A percentile compares a stretch with the other conserved stretches of the same genome.
Conservation (phyloP, 2,797 vertebrate species). For the Cichlasoma orientale region DNA sequence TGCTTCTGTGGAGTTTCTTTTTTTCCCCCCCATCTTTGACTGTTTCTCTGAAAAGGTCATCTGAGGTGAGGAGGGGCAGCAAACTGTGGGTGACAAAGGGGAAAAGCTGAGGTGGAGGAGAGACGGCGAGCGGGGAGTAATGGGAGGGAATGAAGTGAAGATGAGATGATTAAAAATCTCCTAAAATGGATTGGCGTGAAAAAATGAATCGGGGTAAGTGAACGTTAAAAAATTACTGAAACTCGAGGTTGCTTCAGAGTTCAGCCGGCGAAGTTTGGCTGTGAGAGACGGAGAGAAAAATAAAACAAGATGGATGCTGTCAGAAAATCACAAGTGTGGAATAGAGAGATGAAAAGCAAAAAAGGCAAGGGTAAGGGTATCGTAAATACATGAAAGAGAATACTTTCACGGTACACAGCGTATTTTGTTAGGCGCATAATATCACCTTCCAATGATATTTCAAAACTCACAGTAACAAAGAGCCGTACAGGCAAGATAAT, state of each 20-base stretch:
- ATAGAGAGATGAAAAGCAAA: slow-evolving; percentile 21
- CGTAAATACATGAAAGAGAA: slow-evolving; percentile 31
- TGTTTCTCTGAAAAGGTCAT: slow-evolving; percentile 42
- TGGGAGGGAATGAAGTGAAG: slow-evolving; percentile 2
- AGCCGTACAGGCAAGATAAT: slow-evolving; percentile 36
- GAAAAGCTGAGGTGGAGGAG: not conserved
- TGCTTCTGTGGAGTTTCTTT: slow-evolving; percentile 21
- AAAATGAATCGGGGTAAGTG: slow-evolving; percentile 28
- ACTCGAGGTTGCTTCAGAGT: slow-evolving; percentile 22
- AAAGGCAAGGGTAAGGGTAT: not conserved
- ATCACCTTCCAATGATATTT: slow-evolving; percentile 21
- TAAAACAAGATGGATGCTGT: slow-evolving; percentile 46
- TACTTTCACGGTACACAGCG: slow-evolving; percentile 28
- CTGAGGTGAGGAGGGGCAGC: slow-evolving; percentile 31
- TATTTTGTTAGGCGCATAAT: slow-evolving; percentile 5
- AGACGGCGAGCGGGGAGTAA: slow-evolving; percentile 9
- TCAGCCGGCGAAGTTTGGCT: slow-evolving; percentile 14
- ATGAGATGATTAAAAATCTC: slow-evolving; percentile 56
- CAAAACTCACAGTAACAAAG: slow-evolving; percentile 23
- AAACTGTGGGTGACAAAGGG: slow-evolving; percentile 3
- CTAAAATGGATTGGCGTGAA: slow-evolving; percentile 27
- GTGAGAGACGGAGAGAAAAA: slow-evolving; percentile 36
- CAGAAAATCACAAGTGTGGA: slow-evolving; percentile 29
- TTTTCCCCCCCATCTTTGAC: slow-evolving; percentile 12
- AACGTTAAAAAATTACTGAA: slow-evolving; percentile 53